Conservation (phyloP, 1,140 invertebrate species). For the Scaptomyza hsui region DNA sequence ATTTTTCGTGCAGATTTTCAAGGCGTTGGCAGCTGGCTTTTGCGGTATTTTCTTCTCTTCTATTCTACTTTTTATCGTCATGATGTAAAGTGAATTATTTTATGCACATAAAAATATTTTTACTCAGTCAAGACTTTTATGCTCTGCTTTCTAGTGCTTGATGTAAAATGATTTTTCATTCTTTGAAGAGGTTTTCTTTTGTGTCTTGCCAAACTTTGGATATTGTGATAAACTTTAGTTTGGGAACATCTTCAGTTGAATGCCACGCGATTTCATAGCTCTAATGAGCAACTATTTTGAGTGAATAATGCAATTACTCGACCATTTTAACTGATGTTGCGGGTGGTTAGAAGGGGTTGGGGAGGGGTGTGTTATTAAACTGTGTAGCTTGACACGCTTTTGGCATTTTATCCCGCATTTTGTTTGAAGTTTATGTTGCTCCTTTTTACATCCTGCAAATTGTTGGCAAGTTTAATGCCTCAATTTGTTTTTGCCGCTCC, state of each 20-base stretch:
- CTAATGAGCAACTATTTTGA: conserved; percentile 63
- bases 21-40: conserved; percentile 42
- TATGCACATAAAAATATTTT: conserved; percentile 28
- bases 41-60: not conserved
- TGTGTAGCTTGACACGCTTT: not conserved
- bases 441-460: conserved; percentile 14
- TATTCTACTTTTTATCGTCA: not conserved
- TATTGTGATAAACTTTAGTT: not conserved
- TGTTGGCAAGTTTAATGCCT: conserved; percentile 18
- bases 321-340: not conserved
- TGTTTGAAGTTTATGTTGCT: not conserved
- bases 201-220: not conserved
- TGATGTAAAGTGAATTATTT: conserved; percentile 30
- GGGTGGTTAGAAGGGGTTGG: too few species aligned
- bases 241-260: not conserved
- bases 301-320: conserved; percentile 64
- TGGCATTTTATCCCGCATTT: not conserved
- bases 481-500: conserved; percentile 20
- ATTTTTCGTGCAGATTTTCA: conserved; percentile 38
- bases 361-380: conserved; percentile 1
- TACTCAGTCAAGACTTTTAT: not conserved
- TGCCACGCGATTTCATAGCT: not conserved
- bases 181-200: too few species aligned
- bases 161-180: not conserved
- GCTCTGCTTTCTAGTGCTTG: not conserved